These are phyloP conservation scores for Noctua pronuba DNA, from an alignment of 2,888 invertebrate species.

Conservation along the genomic window DNA sequence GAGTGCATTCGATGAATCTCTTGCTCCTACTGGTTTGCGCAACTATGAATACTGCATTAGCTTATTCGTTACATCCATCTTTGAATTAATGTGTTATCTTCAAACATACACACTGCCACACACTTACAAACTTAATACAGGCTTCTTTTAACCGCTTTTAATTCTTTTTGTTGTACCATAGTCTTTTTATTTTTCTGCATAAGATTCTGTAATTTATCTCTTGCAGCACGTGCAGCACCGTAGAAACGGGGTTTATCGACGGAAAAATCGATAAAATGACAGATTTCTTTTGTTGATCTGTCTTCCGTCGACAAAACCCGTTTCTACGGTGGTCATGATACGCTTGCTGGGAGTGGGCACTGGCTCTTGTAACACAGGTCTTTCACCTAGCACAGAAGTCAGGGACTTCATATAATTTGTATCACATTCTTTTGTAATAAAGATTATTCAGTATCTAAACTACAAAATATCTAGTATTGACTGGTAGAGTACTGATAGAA, in stretches of 20 bases:
- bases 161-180: no score
- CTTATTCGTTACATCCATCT: slow-evolving; percentile 12
- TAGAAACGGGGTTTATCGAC: no score
- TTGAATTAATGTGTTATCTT: neutral
- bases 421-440: neutral
- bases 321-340: no score
- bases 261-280: no score
- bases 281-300: no score
- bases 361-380: neutral
- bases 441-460: neutral
- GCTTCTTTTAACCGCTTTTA: neutral
- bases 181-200: neutral
- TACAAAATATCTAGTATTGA: neutral
- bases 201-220: neutral
- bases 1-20: slow-evolving; percentile 42
- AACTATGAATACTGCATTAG: slow-evolving; percentile 38
- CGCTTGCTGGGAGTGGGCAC: neutral
- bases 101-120: neutral
- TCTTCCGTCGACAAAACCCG: no score
- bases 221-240: no score
- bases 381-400: neutral
- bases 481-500: neutral
- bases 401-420: neutral
- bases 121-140: neutral
- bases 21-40: slow-evolving; percentile 11